phyloP scores from a whole-genome alignment of 2,797 vertebrate species.

The Hyperoplus immaculatus region DNA sequence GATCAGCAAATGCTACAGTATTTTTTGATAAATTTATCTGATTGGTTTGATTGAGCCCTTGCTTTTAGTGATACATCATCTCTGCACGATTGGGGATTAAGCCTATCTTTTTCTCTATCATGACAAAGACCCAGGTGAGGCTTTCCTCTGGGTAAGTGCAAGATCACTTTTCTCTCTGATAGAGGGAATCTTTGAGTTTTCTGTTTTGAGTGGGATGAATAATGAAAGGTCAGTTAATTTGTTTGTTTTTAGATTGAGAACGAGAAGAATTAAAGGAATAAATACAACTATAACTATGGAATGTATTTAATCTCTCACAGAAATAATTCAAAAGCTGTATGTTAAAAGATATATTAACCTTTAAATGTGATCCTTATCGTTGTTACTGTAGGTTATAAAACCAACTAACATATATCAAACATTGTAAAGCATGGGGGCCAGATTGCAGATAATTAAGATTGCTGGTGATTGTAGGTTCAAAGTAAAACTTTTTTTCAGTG shows the following conservation, averaged over 20 bases:
- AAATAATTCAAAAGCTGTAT: conserved; percentile 46
- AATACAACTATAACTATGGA: conserved; percentile 24
- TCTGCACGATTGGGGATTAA: conserved; percentile 67
- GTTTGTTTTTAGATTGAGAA: conserved; percentile 6
- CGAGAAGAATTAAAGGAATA: conserved; percentile 38
- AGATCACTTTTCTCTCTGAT: conserved; percentile 59
- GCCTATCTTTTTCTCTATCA: conserved; percentile 63
- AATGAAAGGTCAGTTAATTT: conserved; percentile 16
- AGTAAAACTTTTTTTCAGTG: conserved; percentile 12
- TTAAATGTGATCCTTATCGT: conserved; percentile 23
- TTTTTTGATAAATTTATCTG: conserved; percentile 71
- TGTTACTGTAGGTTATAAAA: conserved; percentile 36
- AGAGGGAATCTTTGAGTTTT: conserved; percentile 61
- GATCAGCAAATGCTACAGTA: conserved; percentile 54
- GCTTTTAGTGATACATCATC: conserved; percentile 62
- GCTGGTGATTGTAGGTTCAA: neutral
- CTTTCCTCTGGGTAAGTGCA: conserved; percentile 64
- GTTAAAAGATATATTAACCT: conserved; percentile 37
- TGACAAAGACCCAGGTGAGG: conserved; percentile 61
- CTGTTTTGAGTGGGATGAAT: conserved; percentile 39
- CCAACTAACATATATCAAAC: conserved; percentile 14
- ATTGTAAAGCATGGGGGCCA: too few relatives aligned
- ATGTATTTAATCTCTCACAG: conserved; percentile 38
- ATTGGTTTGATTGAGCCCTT: conserved; percentile 62
- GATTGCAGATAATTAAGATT: too few relatives aligned